A percentile compares a stretch with the other conserved stretches of the same genome.
phyloP scores from a whole-genome alignment of 2,888 invertebrate genomes.

The Patella ulyssiponensis region DNA sequence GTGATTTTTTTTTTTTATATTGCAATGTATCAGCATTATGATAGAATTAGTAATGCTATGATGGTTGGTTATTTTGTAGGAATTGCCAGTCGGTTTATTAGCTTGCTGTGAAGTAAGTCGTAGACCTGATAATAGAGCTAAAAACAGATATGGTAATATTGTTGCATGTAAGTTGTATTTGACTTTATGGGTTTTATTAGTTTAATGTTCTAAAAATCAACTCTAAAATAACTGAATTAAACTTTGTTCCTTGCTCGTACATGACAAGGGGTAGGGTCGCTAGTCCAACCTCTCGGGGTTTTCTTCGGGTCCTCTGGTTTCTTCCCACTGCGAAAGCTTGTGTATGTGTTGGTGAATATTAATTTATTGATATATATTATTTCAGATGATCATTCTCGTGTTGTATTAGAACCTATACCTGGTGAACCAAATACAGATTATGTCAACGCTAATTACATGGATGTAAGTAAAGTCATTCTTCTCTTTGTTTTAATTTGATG shows the following conservation, averaged over 20 bases:
- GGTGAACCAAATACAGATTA: constrained; percentile 63
- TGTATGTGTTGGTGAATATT: background rate
- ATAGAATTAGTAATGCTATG: too few species aligned
- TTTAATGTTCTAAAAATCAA: background rate
- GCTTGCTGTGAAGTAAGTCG: constrained; percentile 64
- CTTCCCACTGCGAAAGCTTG: too few species aligned
- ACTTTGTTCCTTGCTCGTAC: background rate
- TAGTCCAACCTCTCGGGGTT: background rate
- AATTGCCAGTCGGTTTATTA: constrained; percentile 64
- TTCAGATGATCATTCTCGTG: constrained; percentile 67
- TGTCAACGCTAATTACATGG: constrained; percentile 65
- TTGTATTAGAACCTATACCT: constrained; percentile 54
- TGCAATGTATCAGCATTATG: background rate
- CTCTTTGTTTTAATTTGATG: background rate
- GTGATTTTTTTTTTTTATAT: background rate
- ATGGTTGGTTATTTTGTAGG: constrained; percentile 45
- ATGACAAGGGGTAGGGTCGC: too few species aligned
- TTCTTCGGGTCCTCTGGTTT: too few species aligned
- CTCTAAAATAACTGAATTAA: background rate
- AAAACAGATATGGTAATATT: constrained; percentile 71
- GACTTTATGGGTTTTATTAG: background rate
- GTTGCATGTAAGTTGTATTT: constrained; percentile 66
- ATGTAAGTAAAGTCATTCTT: constrained; percentile 58
- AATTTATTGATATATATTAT: background rate
- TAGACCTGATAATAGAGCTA: constrained; percentile 67